Base-by-base conservation (phyloP, 2,888 invertebrate genomes). In the Sarcophaga carnaria region DNA sequence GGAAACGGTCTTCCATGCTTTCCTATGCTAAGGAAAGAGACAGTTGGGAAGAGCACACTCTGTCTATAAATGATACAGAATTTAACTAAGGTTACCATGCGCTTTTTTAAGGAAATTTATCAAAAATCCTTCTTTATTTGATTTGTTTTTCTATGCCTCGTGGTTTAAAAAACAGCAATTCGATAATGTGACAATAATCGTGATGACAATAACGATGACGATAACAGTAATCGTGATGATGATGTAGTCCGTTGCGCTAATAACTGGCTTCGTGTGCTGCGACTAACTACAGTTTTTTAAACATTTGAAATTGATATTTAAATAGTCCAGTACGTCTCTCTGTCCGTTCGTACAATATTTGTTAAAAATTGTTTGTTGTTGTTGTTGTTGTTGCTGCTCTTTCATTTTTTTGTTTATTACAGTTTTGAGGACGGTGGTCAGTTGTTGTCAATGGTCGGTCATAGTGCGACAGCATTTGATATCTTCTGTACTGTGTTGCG, bases 361-460 rank as follows among this genome's bases (percentile, higher is more conserved):
- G 25, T 11, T 22, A 27, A 62, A 62, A 62, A 20, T 17, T 62
- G 60, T 63, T 37, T 37, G 0, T 37, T 37, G 22, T 76, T 37
- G 17, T 6, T 69, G 69, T 75, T 75, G 54, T 17, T 72, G 25
- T 66, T 14, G 67, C 62, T 47, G 20, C 4, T 49, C 45, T 45
- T 14, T 45, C 3, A 59, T 45, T 27, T 75, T 82, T 72, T 83
- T 77, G 71, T 83, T 78, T 67, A 27, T 66, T 27, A n/a, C 11
- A 60, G 27, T 45, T 14, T 87, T 89, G 88, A 89, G 90, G 88
- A 88, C 90, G 91, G 90, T 91, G 91, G 90, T 86, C 90, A 90
- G 47, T 37, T 37, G 37, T 37, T 10, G 37, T 37, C 37, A 37
- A 37, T 72, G 77, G 27, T 22, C 64, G 22, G 49, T 12, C 25